phyloP scores from a whole-genome alignment of 2,797 vertebrate species.

The Pterois miles region DNA sequence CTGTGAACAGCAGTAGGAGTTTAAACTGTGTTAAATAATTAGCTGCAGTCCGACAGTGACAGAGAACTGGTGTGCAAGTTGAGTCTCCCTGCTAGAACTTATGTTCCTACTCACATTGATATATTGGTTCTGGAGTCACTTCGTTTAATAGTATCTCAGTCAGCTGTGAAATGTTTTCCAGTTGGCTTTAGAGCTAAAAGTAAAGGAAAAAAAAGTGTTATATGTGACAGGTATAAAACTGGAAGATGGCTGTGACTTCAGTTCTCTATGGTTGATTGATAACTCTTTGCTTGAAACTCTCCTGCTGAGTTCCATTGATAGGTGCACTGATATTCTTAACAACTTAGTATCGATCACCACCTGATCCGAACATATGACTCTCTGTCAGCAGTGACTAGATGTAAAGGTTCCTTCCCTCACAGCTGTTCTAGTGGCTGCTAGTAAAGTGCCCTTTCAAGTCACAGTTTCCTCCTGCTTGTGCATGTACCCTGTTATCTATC shows the following conservation, averaged over 20 bases:
- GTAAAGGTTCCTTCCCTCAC: slow-evolving; percentile 12
- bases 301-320: slow-evolving; percentile 15
- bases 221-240: slow-evolving; percentile 3
- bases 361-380: not conserved
- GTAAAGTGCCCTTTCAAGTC: slow-evolving; percentile 31
- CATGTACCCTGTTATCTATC: slow-evolving; percentile 17
- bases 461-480: slow-evolving; percentile 4
- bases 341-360: not conserved
- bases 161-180: slow-evolving; percentile 31
- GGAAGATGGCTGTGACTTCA: not conserved
- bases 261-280: slow-evolving; percentile 7
- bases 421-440: slow-evolving; percentile 16
- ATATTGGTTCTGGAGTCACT: slow-evolving; percentile 27
- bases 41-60: slow-evolving; percentile 16
- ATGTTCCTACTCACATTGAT: slow-evolving; percentile 19
- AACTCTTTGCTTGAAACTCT: not conserved
- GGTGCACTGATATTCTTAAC: not conserved
- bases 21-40: slow-evolving; percentile 44
- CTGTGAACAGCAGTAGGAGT: slow-evolving; percentile 10
- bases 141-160: slow-evolving; percentile 26
- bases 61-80: slow-evolving; percentile 8
- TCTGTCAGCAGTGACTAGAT: slow-evolving; percentile 5
- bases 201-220: not conserved
- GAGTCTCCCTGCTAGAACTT: slow-evolving; percentile 9
- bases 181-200: not conserved